Base-by-base conservation (phyloP, 2,113 vertebrate genomes). In the Edolisoma coerulescens region DNA sequence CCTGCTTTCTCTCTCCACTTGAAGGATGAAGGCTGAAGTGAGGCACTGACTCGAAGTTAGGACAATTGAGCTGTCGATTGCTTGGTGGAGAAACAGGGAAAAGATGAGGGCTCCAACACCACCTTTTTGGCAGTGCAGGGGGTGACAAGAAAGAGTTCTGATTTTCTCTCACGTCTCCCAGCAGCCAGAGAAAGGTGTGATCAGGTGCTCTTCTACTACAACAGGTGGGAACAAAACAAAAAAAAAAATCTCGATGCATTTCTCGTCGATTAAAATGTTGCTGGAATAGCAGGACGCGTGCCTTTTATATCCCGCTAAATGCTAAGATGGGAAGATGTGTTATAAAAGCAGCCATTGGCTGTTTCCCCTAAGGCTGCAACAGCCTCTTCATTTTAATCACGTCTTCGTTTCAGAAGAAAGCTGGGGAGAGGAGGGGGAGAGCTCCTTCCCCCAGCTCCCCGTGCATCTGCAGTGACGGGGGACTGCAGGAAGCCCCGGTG, bases 191-290 rank as follows among this genome's bases (percentile, higher is more conserved):
- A 67, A 80, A 84, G 33, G 39, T 67, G 64, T n/a, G 71, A 68
- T 71, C 78, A 27, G 68, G 50, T 11, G 64, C 39, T 60, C 60
- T 67, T 50, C 85, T 44, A 32, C 76, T 65, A 63, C 94, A 94
- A 96, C 96, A 96, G 95, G 97, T 97, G 96, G 87, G 92, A 78
- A 53, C 3, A 54, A 37, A 44, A 41, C 32, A 41, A 33, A 57
- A 28, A 2, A 42, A 54, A 50, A 49, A 30, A 12, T 18, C 59
- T 70, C 13, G 1, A 41, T 33, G 42, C 33, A 17, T 92, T 92
- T 81, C 63, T 80, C 44, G 11, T 54, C n/a, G 26, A 91, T 74
- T 69, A 74, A 44, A 87, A 52, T 16, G 67, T 69, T 53, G 53
- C 61, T 69, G 33, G 73, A 81, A 57, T 53, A 71, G 67, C 41